Conservation (phyloP, 2,888 invertebrate species). For the Plebejus argus region DNA sequence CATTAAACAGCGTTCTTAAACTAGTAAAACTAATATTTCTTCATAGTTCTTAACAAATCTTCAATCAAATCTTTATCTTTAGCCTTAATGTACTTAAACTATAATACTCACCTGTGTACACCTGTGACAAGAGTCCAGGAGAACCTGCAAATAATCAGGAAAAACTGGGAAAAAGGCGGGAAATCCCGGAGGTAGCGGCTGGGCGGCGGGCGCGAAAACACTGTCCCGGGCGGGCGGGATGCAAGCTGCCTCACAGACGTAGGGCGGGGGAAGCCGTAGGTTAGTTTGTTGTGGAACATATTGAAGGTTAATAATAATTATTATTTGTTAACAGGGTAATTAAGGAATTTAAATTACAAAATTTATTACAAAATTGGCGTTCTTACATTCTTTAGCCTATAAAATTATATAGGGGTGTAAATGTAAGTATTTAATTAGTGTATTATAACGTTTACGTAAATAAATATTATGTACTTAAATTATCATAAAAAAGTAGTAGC, state of each 20-base stretch:
- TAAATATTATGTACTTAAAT: no score
- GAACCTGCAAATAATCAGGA: not conserved
- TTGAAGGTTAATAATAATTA: not conserved
- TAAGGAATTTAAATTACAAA: not conserved
- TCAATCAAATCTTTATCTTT: not conserved
- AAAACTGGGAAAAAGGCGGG: not conserved
- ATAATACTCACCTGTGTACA: not conserved
- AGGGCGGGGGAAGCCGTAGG: not conserved
- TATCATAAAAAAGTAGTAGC: no score
- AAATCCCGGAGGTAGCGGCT: not conserved
- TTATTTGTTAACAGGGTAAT: not conserved
- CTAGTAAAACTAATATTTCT: not conserved
- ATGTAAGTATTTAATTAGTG: no score
- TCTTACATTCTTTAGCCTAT: no score
- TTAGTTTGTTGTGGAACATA: not conserved
- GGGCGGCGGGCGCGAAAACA: slow-evolving; percentile 11
- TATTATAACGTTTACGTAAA: no score
- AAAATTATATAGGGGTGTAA: no score
- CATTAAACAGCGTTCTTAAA: not conserved
- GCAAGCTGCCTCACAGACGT: not conserved
- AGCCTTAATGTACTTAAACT: not conserved
- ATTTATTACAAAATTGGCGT: no score
- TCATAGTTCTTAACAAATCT: not conserved
- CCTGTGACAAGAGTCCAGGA: not conserved
- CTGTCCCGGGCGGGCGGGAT: slow-evolving; percentile 13